A percentile compares a stretch with the other conserved stretches of the same genome.
These are phyloP conservation scores for Prorops nasuta DNA, from an alignment of 1,140 invertebrate genomes.

Conservation along the genomic window DNA sequence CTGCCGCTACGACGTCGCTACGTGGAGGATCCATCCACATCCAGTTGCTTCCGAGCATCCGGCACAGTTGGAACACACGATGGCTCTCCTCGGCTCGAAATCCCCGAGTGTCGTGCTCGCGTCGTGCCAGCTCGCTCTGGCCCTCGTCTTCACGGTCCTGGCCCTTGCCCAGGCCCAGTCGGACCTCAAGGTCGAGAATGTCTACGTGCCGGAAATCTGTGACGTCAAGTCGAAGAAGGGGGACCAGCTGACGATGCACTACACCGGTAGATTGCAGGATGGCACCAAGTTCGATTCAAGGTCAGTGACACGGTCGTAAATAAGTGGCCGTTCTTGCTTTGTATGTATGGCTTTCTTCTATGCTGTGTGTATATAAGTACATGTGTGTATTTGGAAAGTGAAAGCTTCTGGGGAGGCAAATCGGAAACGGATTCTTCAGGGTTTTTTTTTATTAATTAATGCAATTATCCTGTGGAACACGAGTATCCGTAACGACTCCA, in stretches of 20 bases:
- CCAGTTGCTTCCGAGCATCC: conserved; percentile 42
- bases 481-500: too few relatives aligned
- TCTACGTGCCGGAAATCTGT: conserved; percentile 78
- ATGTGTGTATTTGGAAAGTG: neutral
- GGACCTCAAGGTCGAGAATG: conserved; percentile 77
- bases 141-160: neutral
- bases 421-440: too few relatives aligned
- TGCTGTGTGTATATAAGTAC: neutral
- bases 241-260: conserved; percentile 92
- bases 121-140: conserved; percentile 13
- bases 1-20: too few relatives aligned
- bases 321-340: too few relatives aligned
- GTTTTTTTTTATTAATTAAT: too few relatives aligned
- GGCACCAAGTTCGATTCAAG: conserved; percentile 93
- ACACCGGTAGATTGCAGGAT: conserved; percentile 82
- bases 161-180: conserved; percentile 8
- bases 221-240: conserved; percentile 79
- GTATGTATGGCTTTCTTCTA: too few relatives aligned
- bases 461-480: too few relatives aligned
- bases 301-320: too few relatives aligned
- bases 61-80: conserved; percentile 9
- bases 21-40: too few relatives aligned
- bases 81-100: conserved; percentile 13
- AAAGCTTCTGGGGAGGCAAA: too few relatives aligned
- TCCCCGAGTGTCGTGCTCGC: conserved; percentile 22